These are phyloP conservation scores for Antrozous pallidus DNA, from an alignment of 2,797 vertebrate genomes.

Conservation along the genomic window DNA sequence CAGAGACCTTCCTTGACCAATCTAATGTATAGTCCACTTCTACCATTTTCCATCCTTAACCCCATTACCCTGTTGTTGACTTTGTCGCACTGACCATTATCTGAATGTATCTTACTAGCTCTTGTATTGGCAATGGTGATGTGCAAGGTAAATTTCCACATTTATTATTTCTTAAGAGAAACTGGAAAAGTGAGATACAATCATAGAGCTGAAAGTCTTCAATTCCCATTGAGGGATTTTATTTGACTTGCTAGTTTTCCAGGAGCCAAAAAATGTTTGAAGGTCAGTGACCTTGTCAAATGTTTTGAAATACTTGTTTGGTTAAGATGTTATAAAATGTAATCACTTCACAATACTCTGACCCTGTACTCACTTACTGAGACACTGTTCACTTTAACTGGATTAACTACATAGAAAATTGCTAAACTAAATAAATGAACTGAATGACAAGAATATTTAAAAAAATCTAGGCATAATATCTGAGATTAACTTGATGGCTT, in stretches of 20 bases:
- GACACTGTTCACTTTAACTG: neutral
- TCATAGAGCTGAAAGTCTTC: neutral
- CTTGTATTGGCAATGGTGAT: constrained; percentile 1
- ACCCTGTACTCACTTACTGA: neutral
- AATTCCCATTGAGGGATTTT: constrained; percentile 9
- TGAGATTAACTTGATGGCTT: constrained; percentile 9
- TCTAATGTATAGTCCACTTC: neutral
- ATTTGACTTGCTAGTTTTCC: constrained; percentile 25
- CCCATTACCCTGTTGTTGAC: neutral
- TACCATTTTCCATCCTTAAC: neutral
- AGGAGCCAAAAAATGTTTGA: constrained; percentile 27
- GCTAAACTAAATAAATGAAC: neutral
- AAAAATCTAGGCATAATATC: neutral
- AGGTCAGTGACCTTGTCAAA: constrained; percentile 15
- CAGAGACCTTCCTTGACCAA: neutral
- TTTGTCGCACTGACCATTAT: neutral
- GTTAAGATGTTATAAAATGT: constrained; percentile 47
- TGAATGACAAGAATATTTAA: neutral
- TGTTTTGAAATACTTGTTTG: constrained; percentile 34
- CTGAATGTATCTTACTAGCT: neutral
- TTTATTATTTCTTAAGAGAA: neutral
- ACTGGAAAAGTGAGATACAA: neutral
- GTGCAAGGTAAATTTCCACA: neutral
- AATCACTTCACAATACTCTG: neutral
- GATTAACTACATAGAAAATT: constrained; percentile 18